Evolutionary conservation across 2,888 invertebrate genomes (phyloP), one percentile per base, ranked within the genome.

Genomic region (Aethes cnicana): DNA sequence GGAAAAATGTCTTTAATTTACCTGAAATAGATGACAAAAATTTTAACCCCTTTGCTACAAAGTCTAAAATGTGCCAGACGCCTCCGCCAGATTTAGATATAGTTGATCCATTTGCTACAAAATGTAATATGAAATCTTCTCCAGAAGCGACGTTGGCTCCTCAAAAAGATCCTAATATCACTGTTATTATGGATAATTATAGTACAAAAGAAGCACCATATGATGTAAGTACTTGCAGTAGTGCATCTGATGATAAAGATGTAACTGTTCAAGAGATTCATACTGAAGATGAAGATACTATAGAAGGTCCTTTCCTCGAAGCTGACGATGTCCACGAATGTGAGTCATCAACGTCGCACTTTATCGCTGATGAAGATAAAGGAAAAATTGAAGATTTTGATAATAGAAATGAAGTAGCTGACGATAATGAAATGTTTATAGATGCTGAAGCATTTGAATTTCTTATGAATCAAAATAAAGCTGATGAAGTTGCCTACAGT

Each of bases 381-480:
- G 59, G 59, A 25, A 77, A 85, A 53, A 72, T 78, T 70, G 77
- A 80, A 65, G 69, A 78, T 41, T 79, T 81, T 42, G 64, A 76
- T 47, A 72, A 82, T 46, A 52, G 77, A 41, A 73, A 78, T 18
- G 20, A 62, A 20, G 72, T 68, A 58, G 63, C 20, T 28, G 70
- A 61, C 30, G 74, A 76, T 18, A 77, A 80, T 25, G 88, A 89
- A 67, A 57, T 89, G 47, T 89, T 89, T 54, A 89, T 89, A 44
- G 88, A 89, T 54, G 89, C 88, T 9, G 85, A 86, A 64, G 80
- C 87, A 20, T 89, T 80, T 53, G 86, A 89, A 55, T 88, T 84
- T 54, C 69, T 89, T 5, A 60, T 89, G 14, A 89, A 87, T 61
- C 81, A 89, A 61, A 88, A 88, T 58, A 72, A 80, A 58, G 68